Conservation (phyloP, 1,140 invertebrate genomes). For the Atopsyche davidsoni region DNA sequence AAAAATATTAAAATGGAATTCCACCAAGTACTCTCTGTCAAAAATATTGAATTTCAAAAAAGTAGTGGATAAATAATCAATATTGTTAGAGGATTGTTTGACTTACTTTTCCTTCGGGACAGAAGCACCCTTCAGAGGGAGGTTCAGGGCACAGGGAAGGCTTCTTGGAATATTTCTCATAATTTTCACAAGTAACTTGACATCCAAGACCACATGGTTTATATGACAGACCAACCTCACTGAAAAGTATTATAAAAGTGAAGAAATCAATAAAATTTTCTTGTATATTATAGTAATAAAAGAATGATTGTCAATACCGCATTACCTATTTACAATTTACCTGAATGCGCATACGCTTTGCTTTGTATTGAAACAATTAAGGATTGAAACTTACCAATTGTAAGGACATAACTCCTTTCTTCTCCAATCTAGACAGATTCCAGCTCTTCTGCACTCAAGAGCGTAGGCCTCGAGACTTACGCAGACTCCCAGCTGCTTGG, state of each 20-base stretch:
- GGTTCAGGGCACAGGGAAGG: constrained; percentile 47
- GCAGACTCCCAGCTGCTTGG: constrained; percentile 54
- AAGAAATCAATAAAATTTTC: not conserved
- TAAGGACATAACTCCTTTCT: constrained; percentile 56
- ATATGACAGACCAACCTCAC: constrained; percentile 57
- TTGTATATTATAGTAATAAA: not conserved
- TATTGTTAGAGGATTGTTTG: constrained; percentile 35
- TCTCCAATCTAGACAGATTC: constrained; percentile 69
- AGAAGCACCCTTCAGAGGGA: constrained; percentile 75
- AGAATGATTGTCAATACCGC: too few relatives aligned
- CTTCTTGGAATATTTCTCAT: constrained; percentile 41
- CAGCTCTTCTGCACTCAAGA: constrained; percentile 58
- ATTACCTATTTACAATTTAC: not conserved
- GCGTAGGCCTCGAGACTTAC: constrained; percentile 64
- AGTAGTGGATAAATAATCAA: constrained; percentile 26
- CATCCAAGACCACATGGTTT: constrained; percentile 61
- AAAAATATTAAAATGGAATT: too few relatives aligned
- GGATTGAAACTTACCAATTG: constrained; percentile 39
- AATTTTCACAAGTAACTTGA: constrained; percentile 64
- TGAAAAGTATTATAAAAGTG: constrained; percentile 29
- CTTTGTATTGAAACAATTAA: not conserved
- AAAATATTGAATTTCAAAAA: constrained; percentile 10
- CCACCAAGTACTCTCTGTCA: too few relatives aligned
- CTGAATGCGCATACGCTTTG: too few relatives aligned
- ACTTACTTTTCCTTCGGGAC: constrained; percentile 59